Evolutionary conservation across 2,113 vertebrate species (phyloP).

Genomic region (Scomber scombrus): DNA sequence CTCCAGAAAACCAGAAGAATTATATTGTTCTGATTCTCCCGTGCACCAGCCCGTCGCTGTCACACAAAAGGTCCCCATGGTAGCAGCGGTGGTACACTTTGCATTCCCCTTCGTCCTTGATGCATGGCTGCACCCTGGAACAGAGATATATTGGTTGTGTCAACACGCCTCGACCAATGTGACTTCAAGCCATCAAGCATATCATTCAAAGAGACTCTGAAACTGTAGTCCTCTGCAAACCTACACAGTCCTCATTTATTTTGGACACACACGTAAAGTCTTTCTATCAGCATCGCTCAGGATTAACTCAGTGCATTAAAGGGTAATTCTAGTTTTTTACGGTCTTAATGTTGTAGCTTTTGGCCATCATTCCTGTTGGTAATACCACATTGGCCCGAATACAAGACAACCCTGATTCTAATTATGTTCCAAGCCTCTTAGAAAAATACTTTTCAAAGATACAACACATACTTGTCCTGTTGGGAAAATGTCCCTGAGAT

Average conservation of each 20-base stretch:
- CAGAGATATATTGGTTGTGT: slow-evolving; percentile 28
- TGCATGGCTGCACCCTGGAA: slow-evolving; percentile 23
- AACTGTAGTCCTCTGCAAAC: neutral
- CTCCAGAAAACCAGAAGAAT: slow-evolving; percentile 37
- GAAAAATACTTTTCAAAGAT: too few relatives aligned
- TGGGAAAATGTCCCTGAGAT: too few relatives aligned
- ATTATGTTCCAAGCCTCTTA: too few relatives aligned
- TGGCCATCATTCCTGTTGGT: too few relatives aligned
- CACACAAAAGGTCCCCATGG: slow-evolving; percentile 19
- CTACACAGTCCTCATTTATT: neutral
- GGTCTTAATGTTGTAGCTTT: too few relatives aligned
- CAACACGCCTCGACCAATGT: neutral
- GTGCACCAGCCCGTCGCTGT: slow-evolving; percentile 1
- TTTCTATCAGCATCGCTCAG: neutral
- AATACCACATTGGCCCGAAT: too few relatives aligned
- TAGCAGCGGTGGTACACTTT: slow-evolving; percentile 8
- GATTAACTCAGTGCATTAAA: neutral
- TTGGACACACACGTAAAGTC: neutral
- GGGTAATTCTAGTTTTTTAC: neutral
- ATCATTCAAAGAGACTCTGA: neutral
- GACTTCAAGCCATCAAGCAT: neutral
- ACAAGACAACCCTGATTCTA: too few relatives aligned
- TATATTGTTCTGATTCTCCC: slow-evolving; percentile 30
- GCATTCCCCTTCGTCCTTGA: slow-evolving; percentile 31
- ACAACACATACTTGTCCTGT: too few relatives aligned